These are phyloP conservation scores for Silurus asotus DNA, from an alignment of 2,113 vertebrate species.

Conservation along the genomic window DNA sequence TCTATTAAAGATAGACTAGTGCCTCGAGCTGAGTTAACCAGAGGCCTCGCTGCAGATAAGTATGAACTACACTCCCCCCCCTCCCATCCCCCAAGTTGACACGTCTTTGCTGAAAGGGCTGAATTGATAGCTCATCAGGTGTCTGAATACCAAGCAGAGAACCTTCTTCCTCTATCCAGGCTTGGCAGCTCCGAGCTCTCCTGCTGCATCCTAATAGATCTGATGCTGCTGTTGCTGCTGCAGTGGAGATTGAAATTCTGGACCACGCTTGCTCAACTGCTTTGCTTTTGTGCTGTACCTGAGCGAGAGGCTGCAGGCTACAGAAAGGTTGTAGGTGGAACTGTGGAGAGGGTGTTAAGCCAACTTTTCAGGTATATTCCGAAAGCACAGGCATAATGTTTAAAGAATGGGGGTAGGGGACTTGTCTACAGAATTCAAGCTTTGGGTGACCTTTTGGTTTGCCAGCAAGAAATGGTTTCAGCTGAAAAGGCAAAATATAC, in stretches of 20 bases:
- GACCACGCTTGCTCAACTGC: conserved; percentile 15
- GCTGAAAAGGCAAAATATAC: neutral
- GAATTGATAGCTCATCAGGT: conserved; percentile 58
- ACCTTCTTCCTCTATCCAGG: conserved; percentile 12
- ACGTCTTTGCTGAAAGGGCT: conserved; percentile 49
- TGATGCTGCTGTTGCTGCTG: conserved; percentile 18
- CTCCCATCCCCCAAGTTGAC: conserved; percentile 35
- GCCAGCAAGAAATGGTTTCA: neutral
- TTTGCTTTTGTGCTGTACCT: conserved; percentile 44
- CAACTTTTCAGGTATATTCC: neutral
- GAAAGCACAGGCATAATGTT: conserved; percentile 16
- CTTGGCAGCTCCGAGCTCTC: conserved; percentile 31
- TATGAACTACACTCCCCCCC: conserved; percentile 43
- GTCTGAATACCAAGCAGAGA: conserved; percentile 54
- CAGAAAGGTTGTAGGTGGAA: conserved; percentile 37
- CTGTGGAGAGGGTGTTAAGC: conserved; percentile 33
- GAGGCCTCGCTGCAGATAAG: conserved; percentile 13
- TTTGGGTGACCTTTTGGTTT: neutral
- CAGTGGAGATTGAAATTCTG: conserved; percentile 51
- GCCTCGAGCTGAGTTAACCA: conserved; percentile 54
- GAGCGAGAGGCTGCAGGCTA: conserved; percentile 22
- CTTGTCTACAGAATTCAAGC: neutral
- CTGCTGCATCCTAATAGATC: conserved; percentile 50
- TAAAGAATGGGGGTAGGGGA: neutral
- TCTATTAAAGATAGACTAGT: conserved; percentile 51